phyloP scores from a whole-genome alignment of 2,797 vertebrate genomes.

The Anguilla megastoma region DNA sequence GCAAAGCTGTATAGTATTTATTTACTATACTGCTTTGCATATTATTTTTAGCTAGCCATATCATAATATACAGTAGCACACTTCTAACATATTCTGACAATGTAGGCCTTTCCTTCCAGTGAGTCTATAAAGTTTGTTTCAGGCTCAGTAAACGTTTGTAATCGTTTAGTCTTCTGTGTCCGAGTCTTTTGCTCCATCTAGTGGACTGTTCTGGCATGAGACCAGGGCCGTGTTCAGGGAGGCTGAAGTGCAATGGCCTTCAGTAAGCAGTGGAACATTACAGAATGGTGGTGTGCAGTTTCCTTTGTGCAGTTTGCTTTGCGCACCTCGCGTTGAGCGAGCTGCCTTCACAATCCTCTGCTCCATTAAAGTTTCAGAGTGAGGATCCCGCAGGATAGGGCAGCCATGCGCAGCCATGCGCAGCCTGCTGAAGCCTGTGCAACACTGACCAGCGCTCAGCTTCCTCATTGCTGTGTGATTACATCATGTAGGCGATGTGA shows the following conservation, averaged over 20 bases:
- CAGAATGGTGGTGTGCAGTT: not conserved
- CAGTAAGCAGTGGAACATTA: not conserved
- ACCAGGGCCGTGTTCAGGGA: not conserved
- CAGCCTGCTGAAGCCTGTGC: not conserved
- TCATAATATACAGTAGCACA: not conserved
- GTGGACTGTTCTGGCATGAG: constrained; percentile 9
- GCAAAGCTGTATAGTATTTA: not conserved
- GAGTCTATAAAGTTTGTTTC: not conserved
- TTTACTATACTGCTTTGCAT: not conserved
- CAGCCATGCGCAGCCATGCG: not conserved
- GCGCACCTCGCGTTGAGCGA: not conserved
- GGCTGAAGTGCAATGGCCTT: not conserved
- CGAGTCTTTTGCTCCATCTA: constrained; percentile 25
- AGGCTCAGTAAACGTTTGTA: not conserved
- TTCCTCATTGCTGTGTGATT: not conserved
- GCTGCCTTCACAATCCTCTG: not conserved
- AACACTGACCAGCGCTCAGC: not conserved
- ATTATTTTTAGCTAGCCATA: not conserved
- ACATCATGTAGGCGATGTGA: not conserved
- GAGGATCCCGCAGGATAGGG: not conserved
- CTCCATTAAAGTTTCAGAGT: not conserved
- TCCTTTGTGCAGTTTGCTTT: too few species aligned
- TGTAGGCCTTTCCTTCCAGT: not conserved
- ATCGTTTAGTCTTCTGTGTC: not conserved
- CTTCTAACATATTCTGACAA: not conserved